These are phyloP conservation scores for Hermodice carunculata DNA, from an alignment of 2,888 invertebrate genomes.

Conservation along the genomic window DNA sequence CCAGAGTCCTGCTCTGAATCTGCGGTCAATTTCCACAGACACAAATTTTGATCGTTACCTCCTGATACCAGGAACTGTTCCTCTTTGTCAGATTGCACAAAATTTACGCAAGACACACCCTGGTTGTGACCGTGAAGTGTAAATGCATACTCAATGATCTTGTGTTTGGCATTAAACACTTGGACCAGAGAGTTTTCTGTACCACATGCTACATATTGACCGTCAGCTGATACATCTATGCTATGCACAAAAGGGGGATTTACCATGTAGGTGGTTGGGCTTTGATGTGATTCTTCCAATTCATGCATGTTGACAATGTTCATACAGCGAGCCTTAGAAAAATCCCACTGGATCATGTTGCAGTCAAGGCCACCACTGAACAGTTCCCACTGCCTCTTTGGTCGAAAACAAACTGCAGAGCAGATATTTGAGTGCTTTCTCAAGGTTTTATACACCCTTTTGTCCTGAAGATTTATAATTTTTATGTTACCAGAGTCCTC, in stretches of 20 bases:
- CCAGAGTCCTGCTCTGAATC: background rate
- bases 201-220: slow-evolving; percentile 51
- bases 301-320: slow-evolving; percentile 65
- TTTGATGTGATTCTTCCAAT: slow-evolving; percentile 46
- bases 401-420: slow-evolving; percentile 59
- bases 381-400: slow-evolving; percentile 56
- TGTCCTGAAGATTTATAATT: slow-evolving; percentile 57
- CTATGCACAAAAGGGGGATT: slow-evolving; percentile 66
- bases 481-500: slow-evolving; percentile 66
- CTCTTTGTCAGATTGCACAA: slow-evolving; percentile 46
- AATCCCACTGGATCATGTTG: slow-evolving; percentile 66
- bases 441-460: slow-evolving; percentile 59
- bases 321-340: slow-evolving; percentile 53
- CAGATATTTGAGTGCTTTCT: slow-evolving; percentile 67
- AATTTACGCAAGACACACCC: slow-evolving; percentile 66
- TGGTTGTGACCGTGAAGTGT: slow-evolving; percentile 60
- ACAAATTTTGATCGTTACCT: slow-evolving; percentile 59
- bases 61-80: slow-evolving; percentile 53
- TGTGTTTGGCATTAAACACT: slow-evolving; percentile 54
- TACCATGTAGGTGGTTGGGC: slow-evolving; percentile 56
- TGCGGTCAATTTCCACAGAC: slow-evolving; percentile 55
- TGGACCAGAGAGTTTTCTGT: slow-evolving; percentile 63
- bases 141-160: slow-evolving; percentile 50
- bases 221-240: slow-evolving; percentile 43
- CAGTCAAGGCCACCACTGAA: slow-evolving; percentile 64